A percentile compares a stretch with the other conserved stretches of the same genome.
These are phyloP conservation scores for Heliothis virescens DNA, from an alignment of 1,140 invertebrate genomes.

Conservation along the genomic window DNA sequence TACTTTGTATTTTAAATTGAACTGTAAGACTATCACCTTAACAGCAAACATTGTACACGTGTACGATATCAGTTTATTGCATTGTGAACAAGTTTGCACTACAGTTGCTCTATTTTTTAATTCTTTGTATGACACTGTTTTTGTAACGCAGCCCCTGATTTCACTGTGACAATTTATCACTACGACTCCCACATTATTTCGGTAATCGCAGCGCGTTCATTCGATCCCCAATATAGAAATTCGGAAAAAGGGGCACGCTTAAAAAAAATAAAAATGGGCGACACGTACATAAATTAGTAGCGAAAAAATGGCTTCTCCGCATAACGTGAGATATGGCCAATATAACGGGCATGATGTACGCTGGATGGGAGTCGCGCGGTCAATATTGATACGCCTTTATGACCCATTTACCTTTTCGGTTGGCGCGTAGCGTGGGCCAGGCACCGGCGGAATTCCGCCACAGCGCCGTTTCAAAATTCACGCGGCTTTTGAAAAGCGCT, in stretches of 20 bases:
- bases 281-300: constrained; percentile 67
- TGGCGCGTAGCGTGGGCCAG: constrained; percentile 56
- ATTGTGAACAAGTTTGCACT: constrained; percentile 2
- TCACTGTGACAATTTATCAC: constrained; percentile 29
- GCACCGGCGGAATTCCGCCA: constrained; percentile 68
- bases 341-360: constrained; percentile 75
- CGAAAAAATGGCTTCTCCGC: constrained; percentile 67
- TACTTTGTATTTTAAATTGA: constrained; percentile 33
- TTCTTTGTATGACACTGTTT: constrained; percentile 35
- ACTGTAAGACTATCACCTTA: not conserved
- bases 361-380: constrained; percentile 73
- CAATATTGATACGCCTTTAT: constrained; percentile 82
- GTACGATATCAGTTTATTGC: not conserved
- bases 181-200: constrained; percentile 27
- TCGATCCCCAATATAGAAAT: constrained; percentile 46
- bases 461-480: constrained; percentile 70
- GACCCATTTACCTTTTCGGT: constrained; percentile 79
- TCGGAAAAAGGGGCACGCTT: constrained; percentile 54
- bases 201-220: constrained; percentile 21
- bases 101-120: constrained; percentile 1
- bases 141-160: constrained; percentile 27
- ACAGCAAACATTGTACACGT: not conserved
- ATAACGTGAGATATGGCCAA: constrained; percentile 76
- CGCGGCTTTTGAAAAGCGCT: constrained; percentile 62
- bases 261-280: constrained; percentile 57